phyloP scores from a whole-genome alignment of 2,113 vertebrate species.

The Corythornis madagascariensis region DNA sequence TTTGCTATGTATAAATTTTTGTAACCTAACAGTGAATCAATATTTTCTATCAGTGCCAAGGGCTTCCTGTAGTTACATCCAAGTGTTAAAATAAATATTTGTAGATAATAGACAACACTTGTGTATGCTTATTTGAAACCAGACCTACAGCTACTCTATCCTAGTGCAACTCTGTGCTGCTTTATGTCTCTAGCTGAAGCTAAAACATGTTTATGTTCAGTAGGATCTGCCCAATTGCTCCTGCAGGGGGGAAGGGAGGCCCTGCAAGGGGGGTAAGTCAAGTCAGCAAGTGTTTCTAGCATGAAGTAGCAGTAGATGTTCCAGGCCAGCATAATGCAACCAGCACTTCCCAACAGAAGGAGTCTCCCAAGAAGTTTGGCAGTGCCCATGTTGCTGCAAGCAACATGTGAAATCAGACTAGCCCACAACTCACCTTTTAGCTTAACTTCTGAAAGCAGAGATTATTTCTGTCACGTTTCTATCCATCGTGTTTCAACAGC shows the following conservation, averaged over 20 bases:
- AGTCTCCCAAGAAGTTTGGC: neutral
- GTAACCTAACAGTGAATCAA: slow-evolving; percentile 91
- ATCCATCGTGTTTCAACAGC: neutral
- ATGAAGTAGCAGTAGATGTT: neutral
- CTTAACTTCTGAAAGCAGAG: neutral
- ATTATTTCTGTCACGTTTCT: neutral
- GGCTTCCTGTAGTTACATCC: slow-evolving; percentile 88
- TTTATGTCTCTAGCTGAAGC: neutral
- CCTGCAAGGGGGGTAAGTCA: neutral
- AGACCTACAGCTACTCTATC: slow-evolving; percentile 42
- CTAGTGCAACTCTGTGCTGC: neutral
- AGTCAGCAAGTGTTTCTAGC: neutral
- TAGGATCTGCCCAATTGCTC: neutral
- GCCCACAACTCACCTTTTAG: neutral
- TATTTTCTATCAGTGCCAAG: slow-evolving; percentile 93
- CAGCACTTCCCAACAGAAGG: neutral
- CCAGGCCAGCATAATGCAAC: slow-evolving; percentile 26
- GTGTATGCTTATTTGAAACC: slow-evolving; percentile 80
- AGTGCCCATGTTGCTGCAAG: neutral
- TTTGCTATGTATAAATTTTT: slow-evolving; percentile 99
- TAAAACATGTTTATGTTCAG: neutral
- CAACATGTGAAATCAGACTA: neutral
- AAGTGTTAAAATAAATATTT: slow-evolving; percentile 87
- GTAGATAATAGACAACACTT: slow-evolving; percentile 81
- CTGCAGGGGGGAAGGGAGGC: neutral